Evolutionary conservation across 2,888 invertebrate genomes (phyloP).

Genomic region (Chelonus formosanus): DNA sequence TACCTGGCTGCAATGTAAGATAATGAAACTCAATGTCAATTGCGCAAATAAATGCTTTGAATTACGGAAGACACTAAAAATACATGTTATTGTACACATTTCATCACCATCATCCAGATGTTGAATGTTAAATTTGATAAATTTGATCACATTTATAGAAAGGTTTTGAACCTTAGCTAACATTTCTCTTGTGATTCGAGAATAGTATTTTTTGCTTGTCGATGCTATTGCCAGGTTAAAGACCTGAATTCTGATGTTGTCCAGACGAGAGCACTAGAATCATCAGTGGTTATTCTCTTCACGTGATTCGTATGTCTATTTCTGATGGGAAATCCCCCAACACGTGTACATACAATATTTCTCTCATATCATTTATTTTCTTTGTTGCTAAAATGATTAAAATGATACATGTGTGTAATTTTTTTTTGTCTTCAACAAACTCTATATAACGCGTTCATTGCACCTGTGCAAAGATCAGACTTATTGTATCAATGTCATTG

Average conservation of each 20-base stretch:
- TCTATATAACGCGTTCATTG: not conserved
- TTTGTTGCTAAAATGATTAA: slow-evolving; percentile 28
- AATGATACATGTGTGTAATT: not conserved
- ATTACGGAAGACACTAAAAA: too few species aligned
- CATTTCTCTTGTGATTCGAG: not conserved
- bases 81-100: too few species aligned
- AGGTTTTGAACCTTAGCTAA: too few species aligned
- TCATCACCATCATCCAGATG: too few species aligned
- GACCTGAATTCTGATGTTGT: slow-evolving; percentile 3
- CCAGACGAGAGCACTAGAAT: not conserved
- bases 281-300: slow-evolving; percentile 15
- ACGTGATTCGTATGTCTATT: slow-evolving; percentile 35
- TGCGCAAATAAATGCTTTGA: too few species aligned
- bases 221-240: not conserved
- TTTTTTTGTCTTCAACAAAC: not conserved
- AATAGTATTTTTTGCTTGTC: not conserved
- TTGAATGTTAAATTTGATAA: too few species aligned
- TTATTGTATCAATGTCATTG: too few species aligned
- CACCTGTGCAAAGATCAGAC: not conserved
- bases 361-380: slow-evolving; percentile 20
- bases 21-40: too few species aligned
- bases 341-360: slow-evolving; percentile 12
- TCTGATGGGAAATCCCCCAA: slow-evolving; percentile 38
- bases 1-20: too few species aligned
- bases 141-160: too few species aligned